Percentiles rank a stretch among this genome's conserved stretches.
Evolutionary conservation across 2,888 invertebrate genomes (phyloP).

Genomic region (Portevinia maculata): DNA sequence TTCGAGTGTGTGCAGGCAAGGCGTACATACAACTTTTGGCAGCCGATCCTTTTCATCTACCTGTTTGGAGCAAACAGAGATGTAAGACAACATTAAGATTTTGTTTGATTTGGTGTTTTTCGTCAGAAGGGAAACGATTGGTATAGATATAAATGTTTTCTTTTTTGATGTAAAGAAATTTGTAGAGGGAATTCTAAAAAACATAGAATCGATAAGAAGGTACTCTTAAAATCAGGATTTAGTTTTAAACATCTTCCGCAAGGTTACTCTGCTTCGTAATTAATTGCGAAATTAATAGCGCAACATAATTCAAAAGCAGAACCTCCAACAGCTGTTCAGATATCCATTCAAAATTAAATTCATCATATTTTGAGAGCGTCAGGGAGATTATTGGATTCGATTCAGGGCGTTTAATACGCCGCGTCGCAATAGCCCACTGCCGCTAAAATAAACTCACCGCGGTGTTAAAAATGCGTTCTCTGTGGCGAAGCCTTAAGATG

Average conservation of each 20-base stretch:
- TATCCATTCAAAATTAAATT: constrained; percentile 68
- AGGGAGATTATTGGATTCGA: too few relatives aligned
- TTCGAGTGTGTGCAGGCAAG: constrained; percentile 86
- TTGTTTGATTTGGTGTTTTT: too few relatives aligned
- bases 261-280: constrained; percentile 57
- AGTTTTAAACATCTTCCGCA: constrained; percentile 64
- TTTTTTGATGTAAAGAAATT: too few relatives aligned
- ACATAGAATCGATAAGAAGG: too few relatives aligned
- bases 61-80: constrained; percentile 78
- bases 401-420: too few relatives aligned
- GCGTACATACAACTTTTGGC: constrained; percentile 87
- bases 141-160: too few relatives aligned
- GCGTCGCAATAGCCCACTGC: too few relatives aligned
- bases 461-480: too few relatives aligned
- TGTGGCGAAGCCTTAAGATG: too few relatives aligned
- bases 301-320: constrained; percentile 46
- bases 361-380: constrained; percentile 60
- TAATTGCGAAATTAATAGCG: constrained; percentile 61
- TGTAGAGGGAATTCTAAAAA: too few relatives aligned
- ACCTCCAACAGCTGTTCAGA: constrained; percentile 68
- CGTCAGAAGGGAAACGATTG: too few relatives aligned
- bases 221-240: constrained; percentile 58
- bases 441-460: too few relatives aligned
- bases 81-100: background rate
- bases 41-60: constrained; percentile 87